These are phyloP conservation scores for Penaeus monodon DNA, from an alignment of 2,888 invertebrate species.

Conservation along the genomic window DNA sequence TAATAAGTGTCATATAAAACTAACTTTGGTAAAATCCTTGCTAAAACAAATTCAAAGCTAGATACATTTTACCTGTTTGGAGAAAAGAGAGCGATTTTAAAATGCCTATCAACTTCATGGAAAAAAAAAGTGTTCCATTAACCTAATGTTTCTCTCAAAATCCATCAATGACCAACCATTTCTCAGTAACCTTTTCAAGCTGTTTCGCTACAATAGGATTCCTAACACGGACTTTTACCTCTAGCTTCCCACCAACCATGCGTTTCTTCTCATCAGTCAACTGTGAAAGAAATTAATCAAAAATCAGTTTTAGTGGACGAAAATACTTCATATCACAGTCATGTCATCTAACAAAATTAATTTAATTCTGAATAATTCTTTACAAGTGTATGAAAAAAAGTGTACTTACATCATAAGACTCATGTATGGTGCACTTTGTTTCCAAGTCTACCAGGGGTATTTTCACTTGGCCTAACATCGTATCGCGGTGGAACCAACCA, in stretches of 20 bases:
- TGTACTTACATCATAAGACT: conserved; percentile 88
- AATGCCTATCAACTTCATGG: not conserved
- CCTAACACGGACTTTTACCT: conserved; percentile 87
- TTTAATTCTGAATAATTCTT: no score
- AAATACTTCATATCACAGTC: no score
- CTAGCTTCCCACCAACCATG: conserved; percentile 88
- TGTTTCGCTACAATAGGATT: conserved; percentile 91
- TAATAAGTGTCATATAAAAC: no score
- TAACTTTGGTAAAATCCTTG: no score
- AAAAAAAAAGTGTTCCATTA: no score
- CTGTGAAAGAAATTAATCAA: conserved; percentile 71
- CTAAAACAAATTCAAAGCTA: no score
- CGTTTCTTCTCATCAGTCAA: conserved; percentile 89
- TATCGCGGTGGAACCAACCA: conserved; percentile 95
- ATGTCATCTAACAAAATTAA: no score
- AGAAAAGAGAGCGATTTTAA: not conserved
- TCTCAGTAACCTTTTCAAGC: conserved; percentile 88
- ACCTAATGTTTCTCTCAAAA: conserved; percentile 35
- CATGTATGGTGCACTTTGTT: conserved; percentile 88
- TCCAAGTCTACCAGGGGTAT: conserved; percentile 92
- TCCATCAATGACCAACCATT: conserved; percentile 87
- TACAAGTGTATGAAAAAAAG: not conserved
- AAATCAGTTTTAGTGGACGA: not conserved
- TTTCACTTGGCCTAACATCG: conserved; percentile 83
- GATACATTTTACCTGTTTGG: no score